Conservation (phyloP, 2,888 invertebrate species). For the Rapana venosa region DNA sequence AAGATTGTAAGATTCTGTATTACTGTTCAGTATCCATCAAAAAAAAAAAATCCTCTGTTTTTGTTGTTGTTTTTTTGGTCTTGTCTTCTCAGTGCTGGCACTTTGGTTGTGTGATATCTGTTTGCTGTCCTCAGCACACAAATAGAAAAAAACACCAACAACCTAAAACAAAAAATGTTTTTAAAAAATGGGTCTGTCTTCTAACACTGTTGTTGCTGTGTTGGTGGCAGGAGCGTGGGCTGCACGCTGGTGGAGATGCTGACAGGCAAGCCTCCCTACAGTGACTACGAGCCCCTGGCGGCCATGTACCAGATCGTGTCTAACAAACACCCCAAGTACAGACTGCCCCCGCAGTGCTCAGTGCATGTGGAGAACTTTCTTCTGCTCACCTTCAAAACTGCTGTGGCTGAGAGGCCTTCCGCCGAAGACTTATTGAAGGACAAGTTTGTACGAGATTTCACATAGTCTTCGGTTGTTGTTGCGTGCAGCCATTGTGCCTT, state of each 20-base stretch:
- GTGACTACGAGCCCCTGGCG: conserved; percentile 77
- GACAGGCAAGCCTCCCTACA: conserved; percentile 76
- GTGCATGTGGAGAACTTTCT: conserved; percentile 70
- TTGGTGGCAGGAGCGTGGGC: conserved; percentile 76
- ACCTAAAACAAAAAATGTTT: too few species aligned
- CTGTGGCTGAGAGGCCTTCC: conserved; percentile 70
- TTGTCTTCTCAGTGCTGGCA: too few species aligned
- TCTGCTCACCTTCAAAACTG: conserved; percentile 67
- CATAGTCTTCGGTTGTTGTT: conserved; percentile 39
- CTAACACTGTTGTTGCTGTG: background rate
- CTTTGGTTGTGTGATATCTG: too few species aligned
- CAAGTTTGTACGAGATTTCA: conserved; percentile 54
- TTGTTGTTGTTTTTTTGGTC: too few species aligned
- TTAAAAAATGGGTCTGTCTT: background rate
- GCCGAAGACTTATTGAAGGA: conserved; percentile 71
- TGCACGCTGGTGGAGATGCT: conserved; percentile 79
- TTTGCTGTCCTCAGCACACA: too few species aligned
- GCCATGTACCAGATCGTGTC: conserved; percentile 79
- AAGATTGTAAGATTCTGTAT: too few species aligned
- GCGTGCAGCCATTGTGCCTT: background rate
- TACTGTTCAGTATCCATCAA: too few species aligned
- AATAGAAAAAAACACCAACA: too few species aligned
- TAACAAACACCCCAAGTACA: conserved; percentile 70
- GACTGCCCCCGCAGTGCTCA: conserved; percentile 67
- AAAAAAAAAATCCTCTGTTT: too few species aligned